Evolutionary conservation across 2,797 vertebrate species (phyloP).

Genomic region (Channa striata): DNA sequence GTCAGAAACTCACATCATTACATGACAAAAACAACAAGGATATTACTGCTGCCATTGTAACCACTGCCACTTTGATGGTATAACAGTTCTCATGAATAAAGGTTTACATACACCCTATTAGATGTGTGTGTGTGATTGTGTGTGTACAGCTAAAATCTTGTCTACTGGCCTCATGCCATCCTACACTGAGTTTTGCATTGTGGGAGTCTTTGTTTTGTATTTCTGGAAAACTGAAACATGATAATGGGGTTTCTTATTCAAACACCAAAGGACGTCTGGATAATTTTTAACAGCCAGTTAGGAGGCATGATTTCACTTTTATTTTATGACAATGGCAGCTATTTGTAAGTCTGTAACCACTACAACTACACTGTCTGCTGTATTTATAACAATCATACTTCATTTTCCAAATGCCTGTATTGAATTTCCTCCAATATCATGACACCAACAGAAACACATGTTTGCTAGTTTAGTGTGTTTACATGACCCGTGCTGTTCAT

Average conservation of each 20-base stretch:
- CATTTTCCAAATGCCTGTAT: conserved; percentile 19
- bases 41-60: neutral
- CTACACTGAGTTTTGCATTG: no score
- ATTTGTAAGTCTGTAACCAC: neutral
- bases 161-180: no score
- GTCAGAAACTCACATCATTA: conserved; percentile 1
- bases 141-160: neutral
- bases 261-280: no score
- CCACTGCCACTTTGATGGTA: neutral
- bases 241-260: no score
- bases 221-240: no score
- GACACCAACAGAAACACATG: conserved; percentile 34
- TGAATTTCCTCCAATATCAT: conserved; percentile 15
- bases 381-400: conserved; percentile 11
- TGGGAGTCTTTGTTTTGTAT: neutral
- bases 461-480: conserved; percentile 41
- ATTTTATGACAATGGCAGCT: neutral
- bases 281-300: neutral
- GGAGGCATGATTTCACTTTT: neutral
- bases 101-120: no score
- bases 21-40: neutral
- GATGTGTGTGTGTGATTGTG: neutral
- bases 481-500: conserved; percentile 16
- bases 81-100: neutral
- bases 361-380: neutral